Base-by-base conservation (phyloP, 1,140 invertebrate species). In the Pygmarrhopalites habei region DNA sequence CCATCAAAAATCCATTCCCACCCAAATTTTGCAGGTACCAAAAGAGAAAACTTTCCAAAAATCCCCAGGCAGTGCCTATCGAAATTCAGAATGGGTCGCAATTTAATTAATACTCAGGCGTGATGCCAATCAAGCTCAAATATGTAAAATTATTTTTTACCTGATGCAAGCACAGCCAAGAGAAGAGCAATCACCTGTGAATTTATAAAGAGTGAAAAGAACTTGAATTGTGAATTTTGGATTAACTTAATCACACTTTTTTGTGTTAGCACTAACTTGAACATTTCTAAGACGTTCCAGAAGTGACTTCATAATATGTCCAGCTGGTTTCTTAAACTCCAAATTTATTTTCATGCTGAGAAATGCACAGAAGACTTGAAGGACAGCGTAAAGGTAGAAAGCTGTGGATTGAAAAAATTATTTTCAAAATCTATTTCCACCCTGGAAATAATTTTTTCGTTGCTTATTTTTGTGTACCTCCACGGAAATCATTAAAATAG, bases 11-110 rank as follows among this genome's bases (percentile, higher is more conserved):
- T 64, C 86, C 83, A 1, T 85, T 85, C 7, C 83, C 86, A 14
- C 87, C 88, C 57, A 90, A 76, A 72, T 89, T 87, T 75, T 88
- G 82, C 5, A 92, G 80, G 60, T 89, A 80, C 57, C 19, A 44
- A 74, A 91, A 92, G 2, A 92, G 77, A 75, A 90, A 93, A 62
- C 84, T 87, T 75, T 91, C 88, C 35, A 90, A 84, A 74, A 87
- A 89, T 15, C 88, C 88, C 86, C 86, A 90, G 17, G 84, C 84
- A 0, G 81, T 84, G 14, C 88, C 87, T 87, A 74, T 12, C n/a
- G n/a, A n/a, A n/a, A n/a, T n/a, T n/a, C n/a, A n/a, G n/a, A n/a
- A n/a, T n/a, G n/a, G n/a, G n/a, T n/a, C n/a, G n/a, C n/a, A n/a
- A n/a, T n/a, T n/a, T n/a, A n/a, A n/a, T n/a, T n/a, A n/a, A n/a